Conservation (phyloP, 1,140 invertebrate genomes). For the Leptinotarsa lineolata region DNA sequence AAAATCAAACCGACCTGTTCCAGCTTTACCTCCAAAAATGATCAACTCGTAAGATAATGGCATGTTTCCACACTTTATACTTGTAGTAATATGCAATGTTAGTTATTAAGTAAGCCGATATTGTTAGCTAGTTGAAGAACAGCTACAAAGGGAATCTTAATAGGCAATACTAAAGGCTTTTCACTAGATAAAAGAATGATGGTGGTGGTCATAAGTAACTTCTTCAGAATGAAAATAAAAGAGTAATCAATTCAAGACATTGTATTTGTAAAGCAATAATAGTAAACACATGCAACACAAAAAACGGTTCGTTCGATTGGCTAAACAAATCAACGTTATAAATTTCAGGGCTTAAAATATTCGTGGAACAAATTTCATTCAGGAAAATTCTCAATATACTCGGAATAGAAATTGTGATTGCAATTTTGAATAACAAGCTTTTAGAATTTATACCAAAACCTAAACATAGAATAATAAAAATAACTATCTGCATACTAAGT, state of each 20-base stretch:
- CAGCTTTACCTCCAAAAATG: too few relatives aligned
- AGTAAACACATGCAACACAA: conserved; percentile 26
- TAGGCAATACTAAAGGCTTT: too few relatives aligned
- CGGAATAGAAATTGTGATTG: conserved; percentile 6
- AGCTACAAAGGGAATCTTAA: too few relatives aligned
- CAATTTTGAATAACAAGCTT: conserved; percentile 29
- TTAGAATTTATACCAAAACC: conserved; percentile 33
- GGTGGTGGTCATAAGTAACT: background rate
- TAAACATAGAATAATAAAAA: conserved; percentile 30
- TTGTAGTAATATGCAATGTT: too few relatives aligned
- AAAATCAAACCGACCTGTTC: too few relatives aligned
- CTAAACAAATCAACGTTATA: background rate
- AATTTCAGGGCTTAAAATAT: background rate
- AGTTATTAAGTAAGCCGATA: too few relatives aligned
- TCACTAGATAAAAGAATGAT: too few relatives aligned
- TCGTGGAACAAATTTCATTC: conserved; percentile 10
- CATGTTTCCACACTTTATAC: too few relatives aligned
- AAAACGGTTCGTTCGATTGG: conserved; percentile 12
- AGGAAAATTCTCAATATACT: background rate
- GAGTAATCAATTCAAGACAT: background rate
- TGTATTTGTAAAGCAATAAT: conserved; percentile 26
- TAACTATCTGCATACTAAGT: conserved; percentile 26
- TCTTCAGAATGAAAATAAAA: conserved; percentile 1
- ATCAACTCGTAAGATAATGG: too few relatives aligned
- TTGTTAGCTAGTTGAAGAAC: too few relatives aligned